phyloP scores from a whole-genome alignment of 2,797 vertebrate genomes.

The Lagothrix lagotricha region DNA sequence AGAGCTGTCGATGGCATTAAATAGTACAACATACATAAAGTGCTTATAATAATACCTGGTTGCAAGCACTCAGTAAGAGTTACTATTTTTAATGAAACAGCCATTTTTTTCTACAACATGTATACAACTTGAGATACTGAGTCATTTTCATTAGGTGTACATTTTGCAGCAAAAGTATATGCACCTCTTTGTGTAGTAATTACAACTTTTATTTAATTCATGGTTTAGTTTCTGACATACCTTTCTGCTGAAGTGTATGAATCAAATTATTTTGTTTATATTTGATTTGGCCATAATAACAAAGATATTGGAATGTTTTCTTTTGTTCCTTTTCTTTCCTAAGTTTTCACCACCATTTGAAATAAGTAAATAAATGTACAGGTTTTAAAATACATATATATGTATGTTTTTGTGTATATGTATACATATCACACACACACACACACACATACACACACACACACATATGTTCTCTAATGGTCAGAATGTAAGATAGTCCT shows the following conservation, averaged over 20 bases:
- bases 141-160: background rate
- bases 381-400: background rate
- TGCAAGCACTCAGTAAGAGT: background rate
- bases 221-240: background rate
- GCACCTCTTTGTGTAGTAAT: background rate
- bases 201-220: background rate
- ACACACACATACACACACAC: too few species aligned
- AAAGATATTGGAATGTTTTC: background rate
- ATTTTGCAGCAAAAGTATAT: background rate
- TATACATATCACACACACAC: too few species aligned
- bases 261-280: background rate
- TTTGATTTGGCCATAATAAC: background rate
- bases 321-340: background rate
- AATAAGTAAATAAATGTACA: background rate
- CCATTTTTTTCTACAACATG: background rate
- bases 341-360: background rate
- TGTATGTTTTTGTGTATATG: too few species aligned
- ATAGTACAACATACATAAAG: background rate
- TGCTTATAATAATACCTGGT: background rate
- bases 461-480: too few species aligned
- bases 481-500: background rate
- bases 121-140: background rate
- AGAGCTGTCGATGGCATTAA: background rate
- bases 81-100: background rate
- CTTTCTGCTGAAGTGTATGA: background rate